phyloP scores from a whole-genome alignment of 2,797 vertebrate genomes.

The Decapterus maruadsi region DNA sequence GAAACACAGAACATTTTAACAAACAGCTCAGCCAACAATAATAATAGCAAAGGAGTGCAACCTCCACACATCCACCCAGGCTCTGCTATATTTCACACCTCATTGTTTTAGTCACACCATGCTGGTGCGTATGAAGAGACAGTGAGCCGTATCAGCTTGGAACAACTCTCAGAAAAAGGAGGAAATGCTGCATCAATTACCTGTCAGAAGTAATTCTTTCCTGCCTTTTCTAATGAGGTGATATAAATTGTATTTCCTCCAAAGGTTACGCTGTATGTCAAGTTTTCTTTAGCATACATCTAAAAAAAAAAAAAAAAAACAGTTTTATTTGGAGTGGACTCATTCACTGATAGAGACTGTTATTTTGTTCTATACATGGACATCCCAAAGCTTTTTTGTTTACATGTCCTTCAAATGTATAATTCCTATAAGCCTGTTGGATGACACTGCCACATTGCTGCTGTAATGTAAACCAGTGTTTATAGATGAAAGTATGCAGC shows the following conservation, averaged over 20 bases:
- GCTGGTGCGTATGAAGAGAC: background rate
- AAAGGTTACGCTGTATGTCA: background rate
- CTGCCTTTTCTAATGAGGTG: too few species aligned
- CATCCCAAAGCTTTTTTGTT: background rate
- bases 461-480: constrained; percentile 8
- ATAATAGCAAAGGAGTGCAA: background rate
- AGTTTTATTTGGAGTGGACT: background rate
- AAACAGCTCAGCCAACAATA: constrained; percentile 1
- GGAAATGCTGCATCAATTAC: background rate
- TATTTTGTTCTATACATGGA: background rate
- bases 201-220: background rate
- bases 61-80: background rate
- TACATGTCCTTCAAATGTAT: constrained; percentile 20
- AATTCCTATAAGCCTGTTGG: constrained; percentile 1
- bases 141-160: background rate
- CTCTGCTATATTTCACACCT: constrained; percentile 14
- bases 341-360: background rate
- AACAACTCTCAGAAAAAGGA: background rate
- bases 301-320: too few species aligned
- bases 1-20: background rate
- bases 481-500: constrained; percentile 32
- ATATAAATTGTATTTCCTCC: background rate
- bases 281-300: background rate
- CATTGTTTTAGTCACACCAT: background rate
- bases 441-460: constrained; percentile 1